These are phyloP conservation scores for Drosophila mercatorum DNA, from an alignment of 2,888 invertebrate genomes.

Conservation along the genomic window DNA sequence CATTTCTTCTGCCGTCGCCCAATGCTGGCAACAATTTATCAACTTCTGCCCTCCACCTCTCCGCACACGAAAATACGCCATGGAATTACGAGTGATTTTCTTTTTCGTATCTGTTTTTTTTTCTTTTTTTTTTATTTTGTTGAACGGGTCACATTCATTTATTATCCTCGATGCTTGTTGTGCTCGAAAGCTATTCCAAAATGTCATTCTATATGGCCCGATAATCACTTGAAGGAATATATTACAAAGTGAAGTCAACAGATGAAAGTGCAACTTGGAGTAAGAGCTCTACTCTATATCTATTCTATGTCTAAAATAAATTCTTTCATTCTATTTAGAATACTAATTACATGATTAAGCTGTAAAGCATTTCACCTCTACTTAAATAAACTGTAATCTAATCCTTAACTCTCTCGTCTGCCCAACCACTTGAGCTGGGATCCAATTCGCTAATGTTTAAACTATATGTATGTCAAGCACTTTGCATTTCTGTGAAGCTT, in stretches of 20 bases:
- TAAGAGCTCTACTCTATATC: neutral
- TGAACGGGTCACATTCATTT: constrained; percentile 48
- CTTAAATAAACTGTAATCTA: neutral
- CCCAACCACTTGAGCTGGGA: neutral
- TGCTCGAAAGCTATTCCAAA: constrained; percentile 35
- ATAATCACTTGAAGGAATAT: constrained; percentile 16
- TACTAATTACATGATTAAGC: neutral
- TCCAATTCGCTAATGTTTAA: constrained; percentile 1
- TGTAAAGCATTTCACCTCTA: neutral
- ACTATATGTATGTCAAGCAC: constrained; percentile 14
- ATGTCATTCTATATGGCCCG: constrained; percentile 17
- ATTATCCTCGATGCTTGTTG: constrained; percentile 43
- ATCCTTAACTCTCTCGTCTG: neutral
- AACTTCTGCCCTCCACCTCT: constrained; percentile 20
- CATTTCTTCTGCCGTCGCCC: constrained; percentile 30
- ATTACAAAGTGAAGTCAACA: neutral
- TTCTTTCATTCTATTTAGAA: too few relatives aligned
- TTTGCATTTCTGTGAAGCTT: constrained; percentile 6
- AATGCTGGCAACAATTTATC: constrained; percentile 61
- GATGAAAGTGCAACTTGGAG: neutral
- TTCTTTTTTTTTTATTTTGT: neutral
- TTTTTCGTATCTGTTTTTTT: constrained; percentile 5
- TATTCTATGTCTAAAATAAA: too few relatives aligned
- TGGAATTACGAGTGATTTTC: constrained; percentile 19
- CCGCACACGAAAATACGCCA: constrained; percentile 4